These are phyloP conservation scores for Naja naja DNA, from an alignment of 2,113 vertebrate species.

Conservation along the genomic window DNA sequence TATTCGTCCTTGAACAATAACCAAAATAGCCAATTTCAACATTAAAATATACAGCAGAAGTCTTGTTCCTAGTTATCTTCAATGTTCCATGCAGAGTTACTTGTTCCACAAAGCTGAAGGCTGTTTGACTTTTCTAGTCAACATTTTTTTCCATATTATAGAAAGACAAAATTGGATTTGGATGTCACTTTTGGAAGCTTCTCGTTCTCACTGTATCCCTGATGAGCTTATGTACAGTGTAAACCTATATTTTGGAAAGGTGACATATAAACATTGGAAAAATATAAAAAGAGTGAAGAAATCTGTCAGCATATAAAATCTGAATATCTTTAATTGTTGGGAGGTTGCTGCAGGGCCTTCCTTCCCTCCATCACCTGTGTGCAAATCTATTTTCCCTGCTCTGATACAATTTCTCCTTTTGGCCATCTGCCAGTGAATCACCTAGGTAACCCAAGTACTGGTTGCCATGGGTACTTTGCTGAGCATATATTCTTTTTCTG, in stretches of 20 bases:
- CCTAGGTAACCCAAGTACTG: slow-evolving; percentile 61
- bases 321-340: neutral
- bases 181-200: neutral
- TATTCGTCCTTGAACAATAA: no score
- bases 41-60: no score
- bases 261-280: neutral
- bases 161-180: neutral
- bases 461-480: slow-evolving; percentile 65
- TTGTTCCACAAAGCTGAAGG: neutral
- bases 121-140: neutral
- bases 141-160: neutral
- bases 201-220: neutral
- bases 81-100: neutral
- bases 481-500: slow-evolving; percentile 29
- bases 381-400: slow-evolving; percentile 38
- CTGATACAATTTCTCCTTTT: slow-evolving; percentile 26
- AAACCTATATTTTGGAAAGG: neutral
- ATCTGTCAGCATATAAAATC: neutral
- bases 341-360: neutral
- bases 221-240: neutral
- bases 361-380: slow-evolving; percentile 4
- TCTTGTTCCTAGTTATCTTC: neutral
- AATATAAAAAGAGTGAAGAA: neutral
- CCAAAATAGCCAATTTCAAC: no score
- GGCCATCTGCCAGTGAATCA: slow-evolving; percentile 55